Evolutionary conservation across 2,797 vertebrate genomes (phyloP).

Genomic region (Heteromormyrus szaboi): DNA sequence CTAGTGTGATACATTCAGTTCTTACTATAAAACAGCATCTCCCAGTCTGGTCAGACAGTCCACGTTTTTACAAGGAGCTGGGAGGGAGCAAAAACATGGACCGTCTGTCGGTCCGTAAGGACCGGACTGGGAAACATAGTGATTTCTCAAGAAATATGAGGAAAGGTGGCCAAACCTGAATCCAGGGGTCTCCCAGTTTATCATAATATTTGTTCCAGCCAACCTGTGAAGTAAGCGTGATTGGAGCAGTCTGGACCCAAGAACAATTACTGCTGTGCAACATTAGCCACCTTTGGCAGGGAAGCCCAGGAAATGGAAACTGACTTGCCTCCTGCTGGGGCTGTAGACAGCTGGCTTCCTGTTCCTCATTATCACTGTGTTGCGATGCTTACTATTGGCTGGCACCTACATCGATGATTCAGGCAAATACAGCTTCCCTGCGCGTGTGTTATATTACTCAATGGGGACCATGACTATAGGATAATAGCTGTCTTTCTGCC

Average conservation of each 20-base stretch:
- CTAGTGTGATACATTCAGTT: background rate
- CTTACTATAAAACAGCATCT: background rate
- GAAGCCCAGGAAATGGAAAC: background rate
- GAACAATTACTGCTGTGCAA: background rate
- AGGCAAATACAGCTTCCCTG: background rate
- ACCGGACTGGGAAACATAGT: background rate
- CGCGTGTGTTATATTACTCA: background rate
- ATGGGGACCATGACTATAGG: background rate
- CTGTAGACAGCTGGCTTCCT: background rate
- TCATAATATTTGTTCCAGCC: background rate
- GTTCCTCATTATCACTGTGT: background rate
- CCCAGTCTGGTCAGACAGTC: background rate
- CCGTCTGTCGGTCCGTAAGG: background rate
- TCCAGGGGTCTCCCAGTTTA: background rate
- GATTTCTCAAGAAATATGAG: background rate
- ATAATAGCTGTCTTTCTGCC: background rate
- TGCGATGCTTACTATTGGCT: background rate
- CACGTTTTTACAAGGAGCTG: background rate
- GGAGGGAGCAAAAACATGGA: background rate
- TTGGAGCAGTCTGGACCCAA: background rate
- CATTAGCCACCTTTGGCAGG: background rate
- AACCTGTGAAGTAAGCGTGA: background rate
- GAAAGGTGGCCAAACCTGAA: background rate
- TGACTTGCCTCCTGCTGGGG: background rate
- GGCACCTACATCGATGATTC: background rate